A percentile compares a stretch with the other conserved stretches of the same genome.
Evolutionary conservation across 2,113 vertebrate genomes (phyloP).

Genomic region (Felis chaus): DNA sequence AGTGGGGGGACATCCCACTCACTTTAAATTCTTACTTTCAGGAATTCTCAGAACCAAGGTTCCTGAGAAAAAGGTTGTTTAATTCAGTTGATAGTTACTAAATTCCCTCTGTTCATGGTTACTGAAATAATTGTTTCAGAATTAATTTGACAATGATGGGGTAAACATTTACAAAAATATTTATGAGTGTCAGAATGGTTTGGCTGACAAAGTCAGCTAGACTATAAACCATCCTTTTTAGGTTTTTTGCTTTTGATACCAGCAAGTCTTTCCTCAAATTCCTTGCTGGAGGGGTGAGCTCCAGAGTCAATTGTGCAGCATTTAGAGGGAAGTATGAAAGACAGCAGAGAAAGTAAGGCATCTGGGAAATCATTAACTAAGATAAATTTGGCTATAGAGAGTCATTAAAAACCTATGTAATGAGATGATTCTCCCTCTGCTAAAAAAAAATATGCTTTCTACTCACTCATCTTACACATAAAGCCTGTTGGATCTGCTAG

Average conservation of each 20-base stretch:
- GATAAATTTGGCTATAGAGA: constrained; percentile 62
- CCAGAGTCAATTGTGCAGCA: neutral
- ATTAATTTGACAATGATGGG: constrained; percentile 48
- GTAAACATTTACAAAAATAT: constrained; percentile 46
- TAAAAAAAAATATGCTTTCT: constrained; percentile 55
- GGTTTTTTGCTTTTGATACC: neutral
- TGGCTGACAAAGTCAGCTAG: constrained; percentile 40
- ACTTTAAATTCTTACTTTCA: constrained; percentile 33
- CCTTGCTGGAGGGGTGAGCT: constrained; percentile 13
- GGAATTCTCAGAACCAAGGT: neutral
- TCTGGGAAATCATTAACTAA: constrained; percentile 69
- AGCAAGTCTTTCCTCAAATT: constrained; percentile 36
- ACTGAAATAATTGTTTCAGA: constrained; percentile 38
- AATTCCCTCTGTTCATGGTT: constrained; percentile 44
- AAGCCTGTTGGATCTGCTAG: constrained; percentile 19
- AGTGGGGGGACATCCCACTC: neutral
- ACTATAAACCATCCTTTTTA: constrained; percentile 11
- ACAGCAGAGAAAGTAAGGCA: constrained; percentile 50
- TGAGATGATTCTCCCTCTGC: constrained; percentile 48
- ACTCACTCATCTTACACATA: constrained; percentile 36
- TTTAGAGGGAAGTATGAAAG: constrained; percentile 56
- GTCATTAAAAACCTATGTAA: constrained; percentile 66
- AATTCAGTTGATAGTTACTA: constrained; percentile 17
- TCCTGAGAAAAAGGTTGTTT: neutral
- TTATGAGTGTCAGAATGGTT: constrained; percentile 24